These are phyloP conservation scores for Ctenopoma multispine DNA, from an alignment of 2,797 vertebrate species.

Conservation along the genomic window DNA sequence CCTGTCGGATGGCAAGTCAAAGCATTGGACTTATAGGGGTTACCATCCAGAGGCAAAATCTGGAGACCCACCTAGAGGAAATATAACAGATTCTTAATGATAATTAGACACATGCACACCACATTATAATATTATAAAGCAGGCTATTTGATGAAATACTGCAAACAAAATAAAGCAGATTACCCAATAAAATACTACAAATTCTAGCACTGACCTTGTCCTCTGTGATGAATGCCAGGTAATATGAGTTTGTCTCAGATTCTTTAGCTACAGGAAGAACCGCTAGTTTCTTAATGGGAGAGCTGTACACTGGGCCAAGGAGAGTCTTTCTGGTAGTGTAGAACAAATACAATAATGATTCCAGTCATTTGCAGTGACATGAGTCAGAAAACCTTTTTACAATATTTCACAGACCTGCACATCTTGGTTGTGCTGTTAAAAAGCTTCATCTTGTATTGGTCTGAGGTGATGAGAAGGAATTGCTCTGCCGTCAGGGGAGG, in stretches of 20 bases:
- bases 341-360: slow-evolving; percentile 20
- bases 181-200: background rate
- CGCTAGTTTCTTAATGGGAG: slow-evolving; percentile 87
- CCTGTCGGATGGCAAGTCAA: slow-evolving; percentile 89
- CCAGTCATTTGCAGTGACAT: background rate
- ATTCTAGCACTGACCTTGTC: slow-evolving; percentile 86
- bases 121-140: background rate
- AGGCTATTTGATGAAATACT: background rate
- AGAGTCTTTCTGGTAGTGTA: slow-evolving; percentile 87
- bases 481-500: slow-evolving; percentile 88
- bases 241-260: slow-evolving; percentile 67
- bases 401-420: slow-evolving; percentile 88
- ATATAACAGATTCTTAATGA: slow-evolving; percentile 9
- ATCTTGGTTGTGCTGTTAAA: slow-evolving; percentile 91
- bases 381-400: slow-evolving; percentile 13
- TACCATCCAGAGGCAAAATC: slow-evolving; percentile 93
- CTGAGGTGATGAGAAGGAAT: slow-evolving; percentile 89
- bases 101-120: background rate
- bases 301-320: slow-evolving; percentile 89
- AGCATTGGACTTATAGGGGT: slow-evolving; percentile 90
- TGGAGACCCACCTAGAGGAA: slow-evolving; percentile 91
- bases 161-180: background rate
- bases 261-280: slow-evolving; percentile 80
- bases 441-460: slow-evolving; percentile 93
- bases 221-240: slow-evolving; percentile 89